Evolutionary conservation across 2,888 invertebrate genomes (phyloP), one percentile per base, ranked within the genome.

Genomic region (Cephus rjabovi): DNA sequence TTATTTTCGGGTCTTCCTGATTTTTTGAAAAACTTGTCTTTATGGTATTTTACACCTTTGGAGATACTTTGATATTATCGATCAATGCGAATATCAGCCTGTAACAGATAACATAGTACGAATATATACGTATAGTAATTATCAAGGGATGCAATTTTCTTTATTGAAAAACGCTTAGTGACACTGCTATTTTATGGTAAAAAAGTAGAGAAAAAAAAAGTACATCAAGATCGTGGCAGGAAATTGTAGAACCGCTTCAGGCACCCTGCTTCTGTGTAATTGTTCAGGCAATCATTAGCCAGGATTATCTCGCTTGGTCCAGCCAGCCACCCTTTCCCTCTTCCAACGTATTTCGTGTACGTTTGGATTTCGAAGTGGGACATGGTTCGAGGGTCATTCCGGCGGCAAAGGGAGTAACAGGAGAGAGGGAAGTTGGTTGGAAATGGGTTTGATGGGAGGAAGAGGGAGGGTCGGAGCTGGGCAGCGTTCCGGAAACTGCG

Each of bases 241-340:
- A 56, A 56, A 56, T 56, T 56, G 23, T 56, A 56, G 23, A 56
- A 56, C 23, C 23, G 56, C 56, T 56, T 23, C 56, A 56, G 56
- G 56, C 84, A 84, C 84, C 84, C 33, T 71, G 31, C 31, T 83
- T 82, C 83, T 81, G 79, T 83, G 86, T 86, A 87, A 87, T 87
- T 87, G 87, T 86, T 84, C 85, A 84, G 86, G 86, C 86, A 87
- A 88, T 88, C 89, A 87, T 89, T 89, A 89, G 87, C 87, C 81
- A 83, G 88, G 87, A 88, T 89, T 89, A 88, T 89, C 87, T 87
- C 83, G 83, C 81, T 82, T 83, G 85, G 85, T 82, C 82, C 82
- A 81, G 76, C 83, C 83, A 82, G 81, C 82, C 82, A 81, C 83
- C 83, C 83, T 82, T 80, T 77, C 81, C 81, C 78, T 79, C 77